phyloP scores from a whole-genome alignment of 1,140 invertebrate genomes.

The Drosophila miranda region DNA sequence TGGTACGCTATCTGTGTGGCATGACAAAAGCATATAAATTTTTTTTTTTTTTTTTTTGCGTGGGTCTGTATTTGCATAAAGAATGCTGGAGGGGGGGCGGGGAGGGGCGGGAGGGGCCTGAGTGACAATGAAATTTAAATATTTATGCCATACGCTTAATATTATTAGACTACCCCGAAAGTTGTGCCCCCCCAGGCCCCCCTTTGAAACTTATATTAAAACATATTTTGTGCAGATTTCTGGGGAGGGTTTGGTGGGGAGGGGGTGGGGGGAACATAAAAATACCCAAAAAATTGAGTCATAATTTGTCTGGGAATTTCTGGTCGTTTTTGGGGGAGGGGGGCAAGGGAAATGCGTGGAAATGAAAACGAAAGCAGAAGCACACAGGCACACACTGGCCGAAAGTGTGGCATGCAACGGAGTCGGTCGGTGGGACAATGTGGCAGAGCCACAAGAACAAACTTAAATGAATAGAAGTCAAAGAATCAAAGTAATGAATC shows the following conservation, averaged over 20 bases:
- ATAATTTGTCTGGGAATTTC: slow-evolving; percentile 59
- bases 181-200: slow-evolving; percentile 23
- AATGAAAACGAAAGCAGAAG: slow-evolving; percentile 60
- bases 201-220: slow-evolving; percentile 72
- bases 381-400: background rate
- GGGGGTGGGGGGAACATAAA: slow-evolving; percentile 58
- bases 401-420: slow-evolving; percentile 51
- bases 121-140: slow-evolving; percentile 81
- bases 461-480: slow-evolving; percentile 71
- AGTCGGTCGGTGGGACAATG: slow-evolving; percentile 1
- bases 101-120: slow-evolving; percentile 33
- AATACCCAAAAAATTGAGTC: slow-evolving; percentile 73
- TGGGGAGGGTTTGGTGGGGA: background rate
- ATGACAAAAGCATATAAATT: slow-evolving; percentile 79
- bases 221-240: slow-evolving; percentile 70
- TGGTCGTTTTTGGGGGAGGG: slow-evolving; percentile 26
- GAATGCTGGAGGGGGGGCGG: slow-evolving; percentile 23
- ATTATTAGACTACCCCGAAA: slow-evolving; percentile 72
- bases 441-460: slow-evolving; percentile 44
- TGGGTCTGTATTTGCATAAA: slow-evolving; percentile 74
- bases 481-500: slow-evolving; percentile 79
- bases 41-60: slow-evolving; percentile 26
- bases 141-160: slow-evolving; percentile 81
- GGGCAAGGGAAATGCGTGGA: slow-evolving; percentile 36
- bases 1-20: slow-evolving; percentile 21